Evolutionary conservation across 2,888 invertebrate genomes (phyloP).

Genomic region (Oconnorella tubifera): DNA sequence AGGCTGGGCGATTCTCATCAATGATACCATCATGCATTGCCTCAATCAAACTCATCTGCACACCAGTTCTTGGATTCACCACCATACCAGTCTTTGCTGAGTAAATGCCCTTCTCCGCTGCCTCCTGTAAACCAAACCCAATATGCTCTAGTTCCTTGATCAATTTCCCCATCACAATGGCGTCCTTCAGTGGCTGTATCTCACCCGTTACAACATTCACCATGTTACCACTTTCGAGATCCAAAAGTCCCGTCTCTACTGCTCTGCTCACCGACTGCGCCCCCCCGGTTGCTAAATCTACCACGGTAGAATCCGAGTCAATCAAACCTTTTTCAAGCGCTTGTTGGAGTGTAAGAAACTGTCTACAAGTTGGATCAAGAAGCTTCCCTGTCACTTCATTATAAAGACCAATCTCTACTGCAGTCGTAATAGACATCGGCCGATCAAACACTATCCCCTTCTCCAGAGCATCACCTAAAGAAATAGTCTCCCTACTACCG

Average conservation of each 20-base stretch:
- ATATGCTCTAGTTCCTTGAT: not conserved
- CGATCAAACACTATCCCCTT: slow-evolving; percentile 32
- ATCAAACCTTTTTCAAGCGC: slow-evolving; percentile 34
- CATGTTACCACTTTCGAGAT: slow-evolving; percentile 34
- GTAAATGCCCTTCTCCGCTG: slow-evolving; percentile 55
- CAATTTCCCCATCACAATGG: slow-evolving; percentile 19
- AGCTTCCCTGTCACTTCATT: slow-evolving; percentile 38
- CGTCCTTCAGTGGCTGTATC: slow-evolving; percentile 48
- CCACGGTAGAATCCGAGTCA: slow-evolving; percentile 32
- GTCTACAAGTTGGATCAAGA: slow-evolving; percentile 34
- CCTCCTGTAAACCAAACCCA: slow-evolving; percentile 48
- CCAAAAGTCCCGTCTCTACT: slow-evolving; percentile 33
- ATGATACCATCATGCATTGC: slow-evolving; percentile 77
- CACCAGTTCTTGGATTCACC: slow-evolving; percentile 69
- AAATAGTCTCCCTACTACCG: slow-evolving; percentile 63
- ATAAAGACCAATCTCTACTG: slow-evolving; percentile 36
- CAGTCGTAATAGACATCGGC: slow-evolving; percentile 35
- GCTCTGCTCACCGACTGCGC: slow-evolving; percentile 29
- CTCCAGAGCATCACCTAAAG: slow-evolving; percentile 76
- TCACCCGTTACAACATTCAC: slow-evolving; percentile 59
- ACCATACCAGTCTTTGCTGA: slow-evolving; percentile 46
- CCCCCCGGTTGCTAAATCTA: slow-evolving; percentile 33
- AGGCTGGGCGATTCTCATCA: slow-evolving; percentile 31
- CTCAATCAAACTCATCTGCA: slow-evolving; percentile 72
- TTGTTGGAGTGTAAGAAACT: slow-evolving; percentile 35